These are phyloP conservation scores for Erannis defoliaria DNA, from an alignment of 2,888 invertebrate genomes.

Conservation along the genomic window DNA sequence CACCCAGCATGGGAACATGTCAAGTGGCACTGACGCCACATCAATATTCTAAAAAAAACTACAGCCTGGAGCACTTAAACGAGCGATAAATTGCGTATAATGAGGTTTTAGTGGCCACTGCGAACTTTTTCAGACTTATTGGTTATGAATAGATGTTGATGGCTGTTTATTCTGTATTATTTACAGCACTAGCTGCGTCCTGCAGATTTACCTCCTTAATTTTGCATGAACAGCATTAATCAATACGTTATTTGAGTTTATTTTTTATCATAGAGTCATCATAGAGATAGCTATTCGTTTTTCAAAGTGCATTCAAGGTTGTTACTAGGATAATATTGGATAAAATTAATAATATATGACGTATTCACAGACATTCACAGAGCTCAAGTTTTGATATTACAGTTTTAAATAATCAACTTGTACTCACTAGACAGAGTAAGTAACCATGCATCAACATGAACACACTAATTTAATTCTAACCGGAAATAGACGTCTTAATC, in stretches of 20 bases:
- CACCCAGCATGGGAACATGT: slow-evolving; percentile 69
- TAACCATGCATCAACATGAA: slow-evolving; percentile 7
- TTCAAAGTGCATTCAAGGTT: no score
- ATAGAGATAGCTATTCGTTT: no score
- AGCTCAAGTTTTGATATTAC: neutral
- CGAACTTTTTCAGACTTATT: slow-evolving; percentile 37
- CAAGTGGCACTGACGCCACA: slow-evolving; percentile 69
- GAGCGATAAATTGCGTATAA: slow-evolving; percentile 73
- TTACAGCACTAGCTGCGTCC: no score
- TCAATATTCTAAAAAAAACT: slow-evolving; percentile 59
- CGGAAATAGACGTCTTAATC: slow-evolving; percentile 71
- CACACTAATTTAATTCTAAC: slow-evolving; percentile 27
- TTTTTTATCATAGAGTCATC: no score
- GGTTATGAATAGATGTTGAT: slow-evolving; percentile 13
- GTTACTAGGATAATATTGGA: no score
- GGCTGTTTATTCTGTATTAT: neutral
- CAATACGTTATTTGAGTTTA: no score
- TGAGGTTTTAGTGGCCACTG: slow-evolving; percentile 54
- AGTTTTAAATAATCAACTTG: slow-evolving; percentile 3
- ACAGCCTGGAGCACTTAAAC: slow-evolving; percentile 58
- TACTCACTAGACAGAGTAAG: neutral
- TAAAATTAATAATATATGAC: no score
- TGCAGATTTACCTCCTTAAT: no score
- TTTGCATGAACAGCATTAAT: no score
- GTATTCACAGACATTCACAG: neutral